Evolutionary conservation across 1,140 invertebrate genomes (phyloP), one percentile per base, ranked within the genome.

Genomic region (Matsumurasca onukii): DNA sequence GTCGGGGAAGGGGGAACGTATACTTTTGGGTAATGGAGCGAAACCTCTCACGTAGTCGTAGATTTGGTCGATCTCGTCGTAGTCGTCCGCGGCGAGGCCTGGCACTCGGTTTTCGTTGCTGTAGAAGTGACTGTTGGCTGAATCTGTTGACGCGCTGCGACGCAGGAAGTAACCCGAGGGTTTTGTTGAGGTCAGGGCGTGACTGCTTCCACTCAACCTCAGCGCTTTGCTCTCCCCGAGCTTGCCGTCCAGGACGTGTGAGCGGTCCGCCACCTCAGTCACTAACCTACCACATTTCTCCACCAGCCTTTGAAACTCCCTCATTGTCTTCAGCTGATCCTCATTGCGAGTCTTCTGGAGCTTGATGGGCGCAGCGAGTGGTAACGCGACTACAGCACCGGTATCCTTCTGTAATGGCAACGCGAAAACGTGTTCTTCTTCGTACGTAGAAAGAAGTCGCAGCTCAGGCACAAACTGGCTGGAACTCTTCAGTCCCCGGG

Each of bases 21-120:
- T 84, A 75, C 86, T 91, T 77, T 93, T 94, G 0, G 93, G 93
- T 31, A 96, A 82, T 0, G 94, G 93, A 15, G 92, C 91, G 74
- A 96, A 92, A 0, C 95, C 95, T 55, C 95, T 83, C 0, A 98
- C 94, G 77, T 97, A 98, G 77, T 95, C 93, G 78, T 98, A 98
- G 69, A 98, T 95, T 80, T 97, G 93, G 82, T 98, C 95, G 72
- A 97, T 96, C 80, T 98, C 95, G 74, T 97, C 93, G 80, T 97
- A 96, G 73, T 97, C 92, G 76, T 93, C 91, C 78, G 72, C 73
- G 78, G 73, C 73, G 75, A 27, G 71, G 63, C 74, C 77, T 76
- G 75, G 76, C 77, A 76, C 74, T 73, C 78, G 73, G 76, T 78
- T 76, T 67, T 78, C 77, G 70, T 76, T 82, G 81, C 66, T 80